phyloP scores from a whole-genome alignment of 2,888 invertebrate species.

The Dryadula phaetusa region DNA sequence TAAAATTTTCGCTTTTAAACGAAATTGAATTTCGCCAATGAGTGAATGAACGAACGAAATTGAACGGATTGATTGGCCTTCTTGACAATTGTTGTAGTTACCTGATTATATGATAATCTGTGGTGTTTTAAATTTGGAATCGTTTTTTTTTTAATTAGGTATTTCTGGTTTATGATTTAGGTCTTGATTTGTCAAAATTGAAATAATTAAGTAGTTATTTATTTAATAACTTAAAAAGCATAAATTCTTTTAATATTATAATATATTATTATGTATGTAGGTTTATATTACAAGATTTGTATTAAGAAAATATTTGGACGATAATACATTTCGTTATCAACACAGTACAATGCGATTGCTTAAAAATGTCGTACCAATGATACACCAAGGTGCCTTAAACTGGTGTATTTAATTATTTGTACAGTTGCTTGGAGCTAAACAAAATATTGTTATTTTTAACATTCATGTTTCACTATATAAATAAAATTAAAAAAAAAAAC shows the following conservation, averaged over 20 bases:
- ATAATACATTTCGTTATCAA: constrained; percentile 16
- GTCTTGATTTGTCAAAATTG: too few species aligned
- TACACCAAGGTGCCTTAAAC: constrained; percentile 22
- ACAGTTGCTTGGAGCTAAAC: constrained; percentile 4
- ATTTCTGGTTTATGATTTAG: too few species aligned
- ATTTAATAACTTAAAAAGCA: too few species aligned
- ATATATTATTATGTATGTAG: background rate
- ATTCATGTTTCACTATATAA: background rate
- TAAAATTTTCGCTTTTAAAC: constrained; percentile 43
- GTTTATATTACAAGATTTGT: background rate
- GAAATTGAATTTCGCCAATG: constrained; percentile 40
- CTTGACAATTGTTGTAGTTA: background rate
- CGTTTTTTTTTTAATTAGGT: background rate
- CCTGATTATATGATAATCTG: background rate
- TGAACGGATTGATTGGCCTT: background rate
- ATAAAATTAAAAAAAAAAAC: background rate
- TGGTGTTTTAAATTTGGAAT: background rate
- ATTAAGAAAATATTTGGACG: constrained; percentile 12
- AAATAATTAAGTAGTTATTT: too few species aligned
- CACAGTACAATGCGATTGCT: constrained; percentile 6
- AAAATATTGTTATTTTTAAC: background rate
- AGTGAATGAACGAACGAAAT: constrained; percentile 9
- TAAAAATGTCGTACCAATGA: constrained; percentile 15
- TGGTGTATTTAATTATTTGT: constrained; percentile 15
- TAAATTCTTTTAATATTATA: too few species aligned